Evolutionary conservation across 2,888 invertebrate species (phyloP).

Genomic region (Eupithecia dodoneata): DNA sequence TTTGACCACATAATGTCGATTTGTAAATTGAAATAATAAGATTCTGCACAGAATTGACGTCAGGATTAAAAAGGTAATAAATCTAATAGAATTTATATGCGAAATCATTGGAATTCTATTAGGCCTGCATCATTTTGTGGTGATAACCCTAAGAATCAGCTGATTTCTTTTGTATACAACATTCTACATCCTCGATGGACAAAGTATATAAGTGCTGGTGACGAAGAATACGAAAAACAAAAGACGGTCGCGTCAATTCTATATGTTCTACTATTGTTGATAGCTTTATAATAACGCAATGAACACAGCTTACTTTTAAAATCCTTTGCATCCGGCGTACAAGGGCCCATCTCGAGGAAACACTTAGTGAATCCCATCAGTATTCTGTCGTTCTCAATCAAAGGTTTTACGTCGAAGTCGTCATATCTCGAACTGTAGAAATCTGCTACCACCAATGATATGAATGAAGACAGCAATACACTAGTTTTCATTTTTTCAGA

Average conservation of each 20-base stretch:
- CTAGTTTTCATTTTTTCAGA: constrained; percentile 25
- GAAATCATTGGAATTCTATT: too few species aligned
- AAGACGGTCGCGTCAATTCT: too few species aligned
- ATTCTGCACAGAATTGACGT: too few species aligned
- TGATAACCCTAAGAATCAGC: too few species aligned
- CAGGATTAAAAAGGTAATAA: too few species aligned
- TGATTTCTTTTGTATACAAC: too few species aligned
- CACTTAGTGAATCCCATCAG: constrained; percentile 88
- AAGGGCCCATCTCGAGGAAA: constrained; percentile 86
- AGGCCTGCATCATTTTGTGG: too few species aligned
- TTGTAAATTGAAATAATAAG: too few species aligned
- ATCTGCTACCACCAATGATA: constrained; percentile 58
- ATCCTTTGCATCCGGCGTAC: constrained; percentile 89
- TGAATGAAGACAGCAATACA: constrained; percentile 43
- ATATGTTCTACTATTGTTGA: neutral
- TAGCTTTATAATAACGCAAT: neutral
- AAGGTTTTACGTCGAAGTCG: constrained; percentile 87
- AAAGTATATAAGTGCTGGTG: neutral
- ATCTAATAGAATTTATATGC: too few species aligned
- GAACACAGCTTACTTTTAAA: constrained; percentile 85
- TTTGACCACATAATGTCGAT: too few species aligned
- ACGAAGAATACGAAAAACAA: neutral
- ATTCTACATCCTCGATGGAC: too few species aligned
- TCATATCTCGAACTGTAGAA: constrained; percentile 88
- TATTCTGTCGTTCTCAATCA: constrained; percentile 87